Conservation (phyloP, 2,797 vertebrate genomes). For the Mormyrops attenuatus region DNA sequence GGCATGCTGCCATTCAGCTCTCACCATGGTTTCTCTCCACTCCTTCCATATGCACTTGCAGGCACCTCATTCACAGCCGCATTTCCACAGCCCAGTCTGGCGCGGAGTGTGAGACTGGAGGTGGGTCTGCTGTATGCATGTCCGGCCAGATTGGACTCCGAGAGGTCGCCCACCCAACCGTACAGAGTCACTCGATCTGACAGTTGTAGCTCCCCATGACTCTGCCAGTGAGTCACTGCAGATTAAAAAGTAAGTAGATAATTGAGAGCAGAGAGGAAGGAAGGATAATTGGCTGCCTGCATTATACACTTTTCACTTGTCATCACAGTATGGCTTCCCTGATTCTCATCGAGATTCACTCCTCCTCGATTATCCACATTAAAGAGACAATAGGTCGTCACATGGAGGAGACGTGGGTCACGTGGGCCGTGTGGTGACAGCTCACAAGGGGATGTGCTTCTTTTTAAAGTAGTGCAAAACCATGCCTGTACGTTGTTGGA, state of each 20-base stretch:
- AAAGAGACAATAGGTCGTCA: constrained; percentile 3
- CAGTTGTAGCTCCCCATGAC: not conserved
- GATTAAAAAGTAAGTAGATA: not conserved
- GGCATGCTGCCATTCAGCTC: not conserved
- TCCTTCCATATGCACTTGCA: not conserved
- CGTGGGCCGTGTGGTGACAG: not conserved
- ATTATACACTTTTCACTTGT: not conserved
- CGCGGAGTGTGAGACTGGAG: not conserved
- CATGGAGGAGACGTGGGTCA: not conserved
- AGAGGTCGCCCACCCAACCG: not conserved
- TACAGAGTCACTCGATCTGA: not conserved
- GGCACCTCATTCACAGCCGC: not conserved
- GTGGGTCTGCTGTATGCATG: not conserved
- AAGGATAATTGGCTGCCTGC: constrained; percentile 18
- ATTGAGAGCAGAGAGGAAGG: not conserved
- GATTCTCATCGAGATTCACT: not conserved
- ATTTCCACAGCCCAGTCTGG: not conserved
- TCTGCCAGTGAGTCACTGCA: not conserved
- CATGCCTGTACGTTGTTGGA: not conserved
- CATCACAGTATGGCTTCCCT: constrained; percentile 9
- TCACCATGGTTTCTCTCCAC: not conserved
- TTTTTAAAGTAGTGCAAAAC: not conserved
- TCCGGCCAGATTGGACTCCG: not conserved
- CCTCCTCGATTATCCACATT: constrained; percentile 1
- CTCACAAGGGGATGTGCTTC: not conserved